These are phyloP conservation scores for Trypoxylus dichotomus DNA, from an alignment of 1,140 invertebrate species.

Conservation along the genomic window DNA sequence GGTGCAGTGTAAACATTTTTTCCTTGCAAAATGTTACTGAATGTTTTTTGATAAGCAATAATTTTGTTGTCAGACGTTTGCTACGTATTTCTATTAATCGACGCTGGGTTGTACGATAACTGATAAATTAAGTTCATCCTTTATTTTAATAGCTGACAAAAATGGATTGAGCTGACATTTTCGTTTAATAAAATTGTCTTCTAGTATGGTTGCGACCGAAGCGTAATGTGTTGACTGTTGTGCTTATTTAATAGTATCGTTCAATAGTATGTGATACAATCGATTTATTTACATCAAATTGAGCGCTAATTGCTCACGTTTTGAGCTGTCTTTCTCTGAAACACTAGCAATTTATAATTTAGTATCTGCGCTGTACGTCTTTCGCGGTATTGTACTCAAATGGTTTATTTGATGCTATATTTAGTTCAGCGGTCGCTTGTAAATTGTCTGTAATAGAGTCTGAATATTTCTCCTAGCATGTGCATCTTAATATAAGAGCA, in stretches of 20 bases:
- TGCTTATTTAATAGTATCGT: background rate
- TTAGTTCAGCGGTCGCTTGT: background rate
- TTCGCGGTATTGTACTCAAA: background rate
- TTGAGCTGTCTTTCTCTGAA: background rate
- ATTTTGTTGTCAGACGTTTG: background rate
- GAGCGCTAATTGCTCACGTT: background rate
- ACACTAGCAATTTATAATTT: background rate
- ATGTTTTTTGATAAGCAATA: background rate
- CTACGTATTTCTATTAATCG: background rate
- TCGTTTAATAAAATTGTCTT: background rate
- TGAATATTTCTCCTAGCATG: background rate
- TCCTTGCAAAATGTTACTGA: background rate
- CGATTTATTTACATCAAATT: background rate
- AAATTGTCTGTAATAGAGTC: background rate
- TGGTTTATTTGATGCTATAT: background rate
- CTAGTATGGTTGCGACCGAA: background rate
- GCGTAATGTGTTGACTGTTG: background rate
- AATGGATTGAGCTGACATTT: conserved; percentile 3
- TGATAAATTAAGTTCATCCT: background rate
- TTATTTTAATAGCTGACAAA: background rate
- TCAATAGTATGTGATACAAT: background rate
- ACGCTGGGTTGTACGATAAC: no score
- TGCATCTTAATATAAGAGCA: background rate
- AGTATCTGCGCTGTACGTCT: background rate
- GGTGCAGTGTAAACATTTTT: background rate